These are phyloP conservation scores for Rhogogaster chlorosoma DNA, from an alignment of 2,888 invertebrate species.

Conservation along the genomic window DNA sequence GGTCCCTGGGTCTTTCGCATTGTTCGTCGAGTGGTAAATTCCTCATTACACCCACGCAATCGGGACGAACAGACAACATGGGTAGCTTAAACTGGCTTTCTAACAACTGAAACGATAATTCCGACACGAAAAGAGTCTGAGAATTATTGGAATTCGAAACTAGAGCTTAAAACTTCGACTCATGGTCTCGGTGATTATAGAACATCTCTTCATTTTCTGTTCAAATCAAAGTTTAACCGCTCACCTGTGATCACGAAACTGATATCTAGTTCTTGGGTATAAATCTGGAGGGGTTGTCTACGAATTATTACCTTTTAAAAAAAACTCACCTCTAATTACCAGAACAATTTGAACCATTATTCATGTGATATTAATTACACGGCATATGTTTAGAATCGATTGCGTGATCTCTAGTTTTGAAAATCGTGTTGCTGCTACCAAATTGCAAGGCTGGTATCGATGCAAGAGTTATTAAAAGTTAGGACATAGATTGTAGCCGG, in stretches of 20 bases:
- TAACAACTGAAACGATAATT: conserved; percentile 79
- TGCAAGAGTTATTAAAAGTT: conserved; percentile 21
- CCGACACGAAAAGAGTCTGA: background rate
- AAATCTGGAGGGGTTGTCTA: background rate
- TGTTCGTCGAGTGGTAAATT: conserved; percentile 82
- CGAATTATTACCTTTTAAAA: background rate
- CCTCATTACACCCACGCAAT: conserved; percentile 83
- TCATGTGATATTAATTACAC: background rate
- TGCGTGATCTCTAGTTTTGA: background rate
- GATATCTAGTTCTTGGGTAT: background rate
- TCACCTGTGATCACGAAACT: background rate
- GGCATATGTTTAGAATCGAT: background rate
- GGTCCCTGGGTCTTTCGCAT: conserved; percentile 81
- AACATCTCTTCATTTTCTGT: background rate
- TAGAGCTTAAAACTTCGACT: no score
- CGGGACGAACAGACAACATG: conserved; percentile 83
- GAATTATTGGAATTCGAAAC: background rate
- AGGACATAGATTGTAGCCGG: background rate
- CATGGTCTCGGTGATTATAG: background rate
- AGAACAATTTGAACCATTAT: background rate
- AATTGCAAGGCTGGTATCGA: background rate
- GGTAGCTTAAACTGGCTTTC: conserved; percentile 86
- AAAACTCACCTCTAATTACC: background rate
- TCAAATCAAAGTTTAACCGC: background rate
- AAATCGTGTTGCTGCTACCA: background rate